Evolutionary conservation across 2,888 invertebrate genomes (phyloP), one percentile per base, ranked within the genome.

Genomic region (Drosophila austrosaltans): DNA sequence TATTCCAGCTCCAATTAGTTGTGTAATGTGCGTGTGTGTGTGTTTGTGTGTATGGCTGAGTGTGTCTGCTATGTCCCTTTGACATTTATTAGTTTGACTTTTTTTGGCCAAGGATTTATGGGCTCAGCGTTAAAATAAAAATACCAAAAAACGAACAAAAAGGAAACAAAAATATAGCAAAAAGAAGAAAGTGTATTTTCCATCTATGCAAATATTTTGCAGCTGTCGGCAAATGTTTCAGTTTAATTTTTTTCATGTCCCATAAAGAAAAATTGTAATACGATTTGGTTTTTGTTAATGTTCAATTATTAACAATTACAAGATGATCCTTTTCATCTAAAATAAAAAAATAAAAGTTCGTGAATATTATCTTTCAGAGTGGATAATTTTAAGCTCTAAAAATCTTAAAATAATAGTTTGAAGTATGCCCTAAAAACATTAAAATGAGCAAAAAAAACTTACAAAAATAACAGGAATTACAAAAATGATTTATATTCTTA

Each of bases 71-170:
- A 60, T 78, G 77, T 78, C 72, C 72, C 71, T 77, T 62, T 59
- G 69, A 79, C 84, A 82, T 87, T 84, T 85, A 80, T 80, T 82
- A 77, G 78, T 85, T 82, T 77, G 72, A 73, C 66, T 85, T 87
- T 83, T 84, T 86, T 76, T 72, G 72, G 70, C 66, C 56, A 25
- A 73, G 57, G 78, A 85, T 87, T 84, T 84, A 87, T 87, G 74
- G 63, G 22, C 53, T 62, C 25, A 68, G 44, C 56, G 53, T 53
- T 66, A 63, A 39, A 57, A 28, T 22, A 60, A 59, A 40, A 57
- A 56, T 10, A 63, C 62, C 58, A 66, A 54, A 63, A 57, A 68
- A 36, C 8, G 63, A 7, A 64, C 62, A 53, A 48, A 53, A 75
- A 71, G 63, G 16, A 39, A 42, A 53, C 20, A 53, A 4, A 56